Base-by-base conservation (phyloP, 2,113 vertebrate genomes). In the Riparia riparia region DNA sequence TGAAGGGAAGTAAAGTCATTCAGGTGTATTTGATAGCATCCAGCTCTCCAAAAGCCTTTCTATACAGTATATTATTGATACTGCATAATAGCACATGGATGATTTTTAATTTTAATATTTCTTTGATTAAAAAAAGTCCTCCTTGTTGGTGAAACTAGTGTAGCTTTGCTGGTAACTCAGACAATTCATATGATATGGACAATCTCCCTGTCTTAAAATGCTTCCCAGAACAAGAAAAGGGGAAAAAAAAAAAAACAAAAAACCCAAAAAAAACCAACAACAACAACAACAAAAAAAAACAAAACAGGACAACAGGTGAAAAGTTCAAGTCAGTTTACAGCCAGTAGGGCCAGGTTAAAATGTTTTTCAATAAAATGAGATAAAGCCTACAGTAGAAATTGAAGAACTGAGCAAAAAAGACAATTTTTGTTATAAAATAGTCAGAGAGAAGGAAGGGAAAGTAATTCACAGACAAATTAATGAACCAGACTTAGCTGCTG, bases 1-100 rank as follows among this genome's bases (percentile, higher is more conserved):
- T 86, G 80, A 90, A 51, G 53, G 54, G 41, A 92, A 93, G 49
- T 86, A 92, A 97, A 96, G 72, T 83, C 71, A 88, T 90, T 94
- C 88, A 90, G 79, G 68, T 95, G 65, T 77, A 47, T 86, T 91
- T 82, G 47, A 90, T 80, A 60, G 60, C 68, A 92, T 60, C 53
- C 60, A 78, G 44, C 22, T 86, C 84, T 93, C 56, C 41, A 85
- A 91, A 93, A 82, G 16, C 39, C 29, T 82, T 92, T 77, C 31
- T 24, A 50, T 29, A 31, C 14, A 68, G 5, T 19, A 15, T 39
- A 14, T 31, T 86, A 50, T 44, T 92, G 37, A 70, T 83, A 56
- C 21, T 25, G 24, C 42, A 9, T 34, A 77, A 70, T 22, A 34
- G 1, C 18, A 81, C 19, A 49, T 3, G 28, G 20, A 29, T 73